A percentile compares a stretch with the other conserved stretches of the same genome.
Conservation (phyloP, 2,888 invertebrate species). For the Amphimallon solstitiale region DNA sequence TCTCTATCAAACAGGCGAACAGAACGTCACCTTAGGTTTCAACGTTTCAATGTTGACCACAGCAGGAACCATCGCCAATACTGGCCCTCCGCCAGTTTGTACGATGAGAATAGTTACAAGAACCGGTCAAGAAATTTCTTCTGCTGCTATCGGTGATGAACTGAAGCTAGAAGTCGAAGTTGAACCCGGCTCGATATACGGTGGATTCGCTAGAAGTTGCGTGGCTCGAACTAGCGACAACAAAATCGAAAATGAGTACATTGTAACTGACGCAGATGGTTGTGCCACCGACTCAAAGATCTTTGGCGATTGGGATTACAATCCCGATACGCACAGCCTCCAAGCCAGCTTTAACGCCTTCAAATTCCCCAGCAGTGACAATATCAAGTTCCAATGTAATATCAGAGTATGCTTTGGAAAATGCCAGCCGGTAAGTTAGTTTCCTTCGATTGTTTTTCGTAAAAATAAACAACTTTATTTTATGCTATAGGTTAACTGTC, state of each 20-base stretch:
- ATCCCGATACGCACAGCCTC: slow-evolving; percentile 84
- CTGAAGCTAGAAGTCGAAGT: slow-evolving; percentile 58
- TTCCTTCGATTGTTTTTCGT: neutral
- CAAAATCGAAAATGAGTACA: slow-evolving; percentile 88
- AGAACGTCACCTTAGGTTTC: slow-evolving; percentile 91
- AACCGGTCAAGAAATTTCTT: slow-evolving; percentile 87
- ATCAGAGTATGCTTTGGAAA: slow-evolving; percentile 94
- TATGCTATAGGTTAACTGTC: slow-evolving; percentile 85
- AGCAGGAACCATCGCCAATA: slow-evolving; percentile 94
- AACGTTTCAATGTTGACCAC: slow-evolving; percentile 96
- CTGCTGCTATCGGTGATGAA: slow-evolving; percentile 83
- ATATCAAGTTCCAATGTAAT: slow-evolving; percentile 94
- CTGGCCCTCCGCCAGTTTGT: slow-evolving; percentile 93
- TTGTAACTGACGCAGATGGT: slow-evolving; percentile 93
- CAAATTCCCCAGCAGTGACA: slow-evolving; percentile 94
- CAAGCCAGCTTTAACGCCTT: slow-evolving; percentile 92
- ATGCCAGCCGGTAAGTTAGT: slow-evolving; percentile 85
- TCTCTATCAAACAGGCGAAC: slow-evolving; percentile 93
- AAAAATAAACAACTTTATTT: slow-evolving; percentile 33
- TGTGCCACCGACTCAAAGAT: slow-evolving; percentile 93
- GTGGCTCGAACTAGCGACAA: slow-evolving; percentile 93
- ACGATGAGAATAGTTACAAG: slow-evolving; percentile 91
- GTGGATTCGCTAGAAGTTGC: slow-evolving; percentile 92
- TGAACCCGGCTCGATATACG: slow-evolving; percentile 77
- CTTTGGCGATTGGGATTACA: slow-evolving; percentile 94